These are phyloP conservation scores for Oryzias celebensis DNA, from an alignment of 2,113 vertebrate species.

Conservation along the genomic window DNA sequence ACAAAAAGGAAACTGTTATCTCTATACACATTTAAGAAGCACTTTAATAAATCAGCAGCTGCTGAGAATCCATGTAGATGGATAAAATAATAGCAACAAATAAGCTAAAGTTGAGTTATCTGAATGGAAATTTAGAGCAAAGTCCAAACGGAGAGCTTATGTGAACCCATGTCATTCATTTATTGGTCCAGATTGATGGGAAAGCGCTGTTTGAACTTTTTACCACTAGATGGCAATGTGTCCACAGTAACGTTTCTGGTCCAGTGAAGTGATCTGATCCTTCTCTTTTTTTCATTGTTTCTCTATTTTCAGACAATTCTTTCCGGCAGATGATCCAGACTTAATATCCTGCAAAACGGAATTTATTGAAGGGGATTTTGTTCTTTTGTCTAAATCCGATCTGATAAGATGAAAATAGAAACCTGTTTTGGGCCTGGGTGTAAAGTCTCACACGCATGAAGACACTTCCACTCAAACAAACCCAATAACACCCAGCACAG, in stretches of 20 bases:
- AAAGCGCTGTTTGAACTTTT: background rate
- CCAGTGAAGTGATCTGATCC: background rate
- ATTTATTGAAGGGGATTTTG: conserved; percentile 50
- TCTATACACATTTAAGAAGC: conserved; percentile 28
- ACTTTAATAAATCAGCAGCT: conserved; percentile 51
- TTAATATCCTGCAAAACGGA: conserved; percentile 60
- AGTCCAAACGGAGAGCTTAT: conserved; percentile 7
- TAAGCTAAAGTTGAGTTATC: conserved; percentile 28
- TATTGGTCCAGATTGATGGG: background rate
- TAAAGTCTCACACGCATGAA: conserved; percentile 18
- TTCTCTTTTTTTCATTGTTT: background rate
- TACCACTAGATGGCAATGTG: conserved; percentile 75
- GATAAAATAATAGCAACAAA: conserved; percentile 14
- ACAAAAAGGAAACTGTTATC: conserved; percentile 42
- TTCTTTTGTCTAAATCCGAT: conserved; percentile 52
- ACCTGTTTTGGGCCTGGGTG: conserved; percentile 34
- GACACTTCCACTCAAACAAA: background rate
- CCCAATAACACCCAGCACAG: background rate
- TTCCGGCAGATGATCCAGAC: conserved; percentile 68
- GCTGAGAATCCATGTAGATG: conserved; percentile 39
- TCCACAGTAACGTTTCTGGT: conserved; percentile 27
- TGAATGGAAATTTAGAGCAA: conserved; percentile 3
- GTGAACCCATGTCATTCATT: conserved; percentile 7
- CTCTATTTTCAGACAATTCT: conserved; percentile 37
- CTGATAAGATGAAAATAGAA: conserved; percentile 48